Conservation (phyloP, 2,113 vertebrate genomes). For the Sapayoa aenigma region DNA sequence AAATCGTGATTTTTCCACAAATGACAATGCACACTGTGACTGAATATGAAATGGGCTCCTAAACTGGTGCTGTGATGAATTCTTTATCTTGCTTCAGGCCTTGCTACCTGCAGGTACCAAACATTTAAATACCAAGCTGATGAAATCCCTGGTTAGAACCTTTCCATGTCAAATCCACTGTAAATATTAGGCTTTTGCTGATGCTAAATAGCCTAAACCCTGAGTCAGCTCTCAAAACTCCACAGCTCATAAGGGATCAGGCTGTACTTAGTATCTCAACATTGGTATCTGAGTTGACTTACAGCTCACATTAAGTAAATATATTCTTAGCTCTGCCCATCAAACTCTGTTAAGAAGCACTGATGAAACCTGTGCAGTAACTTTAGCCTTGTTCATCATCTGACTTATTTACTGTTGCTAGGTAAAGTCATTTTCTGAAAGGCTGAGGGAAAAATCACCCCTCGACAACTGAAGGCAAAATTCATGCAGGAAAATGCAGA, state of each 20-base stretch:
- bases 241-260: constrained; percentile 32
- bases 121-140: constrained; percentile 20
- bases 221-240: constrained; percentile 63
- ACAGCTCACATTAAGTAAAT: constrained; percentile 44
- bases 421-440: constrained; percentile 6
- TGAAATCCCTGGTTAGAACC: constrained; percentile 28
- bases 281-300: constrained; percentile 51
- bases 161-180: constrained; percentile 9
- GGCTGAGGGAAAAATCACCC: background rate
- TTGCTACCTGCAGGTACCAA: background rate
- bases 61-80: background rate
- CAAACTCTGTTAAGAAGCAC: background rate
- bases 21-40: background rate
- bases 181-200: constrained; percentile 60
- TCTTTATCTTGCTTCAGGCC: background rate
- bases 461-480: background rate
- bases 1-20: background rate
- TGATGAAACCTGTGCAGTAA: background rate
- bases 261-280: constrained; percentile 8
- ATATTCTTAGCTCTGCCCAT: constrained; percentile 39
- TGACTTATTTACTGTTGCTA: constrained; percentile 31
- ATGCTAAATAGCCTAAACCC: constrained; percentile 52
- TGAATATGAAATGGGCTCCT: background rate
- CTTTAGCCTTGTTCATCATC: background rate
- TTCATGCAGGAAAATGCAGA: background rate